These are phyloP conservation scores for Littorina saxatilis DNA, from an alignment of 1,140 invertebrate species.

Conservation along the genomic window DNA sequence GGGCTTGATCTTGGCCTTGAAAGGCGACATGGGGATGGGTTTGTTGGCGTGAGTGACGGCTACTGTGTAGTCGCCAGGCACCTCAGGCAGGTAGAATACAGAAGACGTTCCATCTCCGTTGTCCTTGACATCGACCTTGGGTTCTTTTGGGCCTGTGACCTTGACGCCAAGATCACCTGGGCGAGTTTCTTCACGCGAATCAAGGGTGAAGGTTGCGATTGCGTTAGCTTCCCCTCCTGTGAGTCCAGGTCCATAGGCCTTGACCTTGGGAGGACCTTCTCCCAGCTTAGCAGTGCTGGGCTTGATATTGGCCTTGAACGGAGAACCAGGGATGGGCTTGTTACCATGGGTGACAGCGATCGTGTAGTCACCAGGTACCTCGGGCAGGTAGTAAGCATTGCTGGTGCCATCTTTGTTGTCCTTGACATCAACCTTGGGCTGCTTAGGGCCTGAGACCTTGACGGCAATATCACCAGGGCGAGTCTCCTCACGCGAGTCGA, in stretches of 20 bases:
- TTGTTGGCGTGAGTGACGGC: slow-evolving; percentile 97
- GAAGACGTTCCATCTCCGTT: slow-evolving; percentile 90
- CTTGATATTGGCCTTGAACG: slow-evolving; percentile 91
- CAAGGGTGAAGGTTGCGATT: slow-evolving; percentile 84
- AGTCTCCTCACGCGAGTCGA: slow-evolving; percentile 64
- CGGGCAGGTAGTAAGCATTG: slow-evolving; percentile 88
- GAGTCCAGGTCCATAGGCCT: slow-evolving; percentile 85
- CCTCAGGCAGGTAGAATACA: slow-evolving; percentile 87
- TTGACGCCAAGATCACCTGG: slow-evolving; percentile 88
- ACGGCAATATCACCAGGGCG: slow-evolving; percentile 86
- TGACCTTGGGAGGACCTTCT: slow-evolving; percentile 79
- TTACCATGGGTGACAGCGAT: slow-evolving; percentile 97
- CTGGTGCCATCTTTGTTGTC: slow-evolving; percentile 91
- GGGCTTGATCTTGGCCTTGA: slow-evolving; percentile 87
- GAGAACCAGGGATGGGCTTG: slow-evolving; percentile 96
- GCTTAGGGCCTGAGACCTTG: slow-evolving; percentile 88
- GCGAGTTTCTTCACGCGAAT: slow-evolving; percentile 60
- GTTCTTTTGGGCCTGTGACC: slow-evolving; percentile 89
- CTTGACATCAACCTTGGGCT: slow-evolving; percentile 87
- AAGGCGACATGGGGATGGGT: slow-evolving; percentile 97
- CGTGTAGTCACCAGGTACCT: slow-evolving; percentile 86
- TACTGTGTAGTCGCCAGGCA: slow-evolving; percentile 87
- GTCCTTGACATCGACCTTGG: slow-evolving; percentile 87
- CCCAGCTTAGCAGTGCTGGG: slow-evolving; percentile 34
- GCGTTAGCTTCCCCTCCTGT: slow-evolving; percentile 78